phyloP scores from a whole-genome alignment of 1,140 invertebrate species.

The Tetragonula clypearis region DNA sequence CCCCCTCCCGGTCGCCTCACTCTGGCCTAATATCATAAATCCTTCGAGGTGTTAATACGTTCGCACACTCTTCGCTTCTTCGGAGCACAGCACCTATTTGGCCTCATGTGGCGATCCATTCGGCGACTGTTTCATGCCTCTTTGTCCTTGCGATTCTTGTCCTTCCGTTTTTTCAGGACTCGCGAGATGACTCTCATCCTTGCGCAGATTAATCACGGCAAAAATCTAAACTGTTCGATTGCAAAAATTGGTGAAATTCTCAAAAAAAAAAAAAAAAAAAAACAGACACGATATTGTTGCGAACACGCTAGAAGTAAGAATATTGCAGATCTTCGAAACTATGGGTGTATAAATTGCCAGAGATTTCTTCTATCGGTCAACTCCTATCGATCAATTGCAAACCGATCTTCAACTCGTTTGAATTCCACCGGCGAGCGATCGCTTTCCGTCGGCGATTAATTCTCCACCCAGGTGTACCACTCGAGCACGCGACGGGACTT shows the following conservation, averaged over 20 bases:
- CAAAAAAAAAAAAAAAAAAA: too few relatives aligned
- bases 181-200: too few relatives aligned
- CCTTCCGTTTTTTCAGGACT: too few relatives aligned
- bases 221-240: too few relatives aligned
- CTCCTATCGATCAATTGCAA: neutral
- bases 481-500: constrained; percentile 23
- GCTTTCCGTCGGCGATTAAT: constrained; percentile 18
- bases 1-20: constrained; percentile 1
- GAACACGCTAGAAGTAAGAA: too few relatives aligned
- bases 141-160: constrained; percentile 34
- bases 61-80: constrained; percentile 74
- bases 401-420: neutral
- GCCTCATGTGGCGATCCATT: constrained; percentile 65
- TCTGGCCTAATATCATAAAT: constrained; percentile 77
- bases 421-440: constrained; percentile 18
- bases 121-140: constrained; percentile 39
- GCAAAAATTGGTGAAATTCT: too few relatives aligned
- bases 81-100: constrained; percentile 60
- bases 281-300: too few relatives aligned
- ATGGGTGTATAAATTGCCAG: neutral
- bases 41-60: constrained; percentile 81
- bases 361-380: neutral
- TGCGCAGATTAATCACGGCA: too few relatives aligned
- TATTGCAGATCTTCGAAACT: neutral
- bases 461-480: neutral